These are phyloP conservation scores for Mimumesa dahlbomi DNA, from an alignment of 2,888 invertebrate genomes.

Conservation along the genomic window DNA sequence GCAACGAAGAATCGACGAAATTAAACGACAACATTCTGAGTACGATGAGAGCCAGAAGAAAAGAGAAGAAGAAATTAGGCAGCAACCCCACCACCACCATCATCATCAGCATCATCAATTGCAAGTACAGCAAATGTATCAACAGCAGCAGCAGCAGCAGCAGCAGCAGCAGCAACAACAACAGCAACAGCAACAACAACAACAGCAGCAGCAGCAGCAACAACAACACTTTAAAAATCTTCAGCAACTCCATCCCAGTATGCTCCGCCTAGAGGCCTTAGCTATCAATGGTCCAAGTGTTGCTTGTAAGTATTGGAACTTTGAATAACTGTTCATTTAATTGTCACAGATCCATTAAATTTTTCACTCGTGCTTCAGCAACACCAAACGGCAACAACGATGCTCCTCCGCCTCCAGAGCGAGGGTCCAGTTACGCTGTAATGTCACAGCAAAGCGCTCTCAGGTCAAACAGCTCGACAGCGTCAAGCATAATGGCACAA, in stretches of 20 bases:
- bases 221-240: constrained; percentile 69
- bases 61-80: constrained; percentile 81
- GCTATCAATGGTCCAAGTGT: constrained; percentile 77
- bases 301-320: constrained; percentile 65
- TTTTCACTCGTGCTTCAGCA: constrained; percentile 53
- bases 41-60: constrained; percentile 82
- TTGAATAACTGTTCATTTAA: too few relatives aligned
- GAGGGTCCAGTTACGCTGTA: constrained; percentile 93
- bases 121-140: constrained; percentile 68
- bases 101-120: constrained; percentile 71
- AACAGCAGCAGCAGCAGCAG: constrained; percentile 72
- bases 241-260: constrained; percentile 72
- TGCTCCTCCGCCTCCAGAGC: constrained; percentile 89
- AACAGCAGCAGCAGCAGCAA: constrained; percentile 70
- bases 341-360: neutral
- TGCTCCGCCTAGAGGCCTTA: constrained; percentile 78
- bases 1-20: constrained; percentile 82
- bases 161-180: constrained; percentile 72
- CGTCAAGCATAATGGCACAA: constrained; percentile 72
- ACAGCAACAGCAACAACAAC: constrained; percentile 69
- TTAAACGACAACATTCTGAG: constrained; percentile 82
- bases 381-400: constrained; percentile 75
- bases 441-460: constrained; percentile 86
- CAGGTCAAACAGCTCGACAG: constrained; percentile 77
- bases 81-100: constrained; percentile 72